Base-by-base conservation (phyloP, 2,888 invertebrate genomes). In the Phasia obesa region DNA sequence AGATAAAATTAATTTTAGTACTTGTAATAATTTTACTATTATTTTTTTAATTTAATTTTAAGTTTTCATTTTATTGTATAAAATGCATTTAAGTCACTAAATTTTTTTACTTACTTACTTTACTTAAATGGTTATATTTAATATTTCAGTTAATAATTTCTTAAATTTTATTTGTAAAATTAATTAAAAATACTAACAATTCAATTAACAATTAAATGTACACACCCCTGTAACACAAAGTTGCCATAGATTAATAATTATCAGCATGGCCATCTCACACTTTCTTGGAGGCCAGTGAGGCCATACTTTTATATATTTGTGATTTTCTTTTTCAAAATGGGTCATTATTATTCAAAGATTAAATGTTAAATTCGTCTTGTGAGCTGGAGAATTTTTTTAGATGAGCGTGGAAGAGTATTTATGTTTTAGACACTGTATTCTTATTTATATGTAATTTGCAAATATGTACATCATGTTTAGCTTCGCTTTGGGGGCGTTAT, bases 81-180 rank as follows among this genome's bases (percentile, higher is more conserved):
- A n/a, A 42, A 55, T 31, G 15, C 4, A 42, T 44, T 51, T 25
- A 57, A 55, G 35, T 53, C 70, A 67, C 62, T 73, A 77, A 85
- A 86, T 90, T 89, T 89, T 88, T 87, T 87, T 90, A 89, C 90
- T 90, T 89, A 89, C 89, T 90, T 89, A 88, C 89, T 89, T 88
- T 89, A 89, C 89, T 89, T 90, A 87, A 87, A 89, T 90, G 89
- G 89, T n/a, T n/a, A 87, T 76, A 59, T 47, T 47, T 60, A 44
- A 44, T 55, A 64, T 59, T 65, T 83, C 15, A 57, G 13, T 67
- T 74, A 71, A 42, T 69, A 44, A 47, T 19, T 25, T 71, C 23
- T 38, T 2, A 64, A 44, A 25, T 53, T 21, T 62, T 35, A 55
- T 9, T 19, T 47, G n/a, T 53, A 35, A 55, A 31, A 31, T 38